A percentile compares a stretch with the other conserved stretches of the same genome.
phyloP scores from a whole-genome alignment of 2,888 invertebrate genomes.

The Blomia tropicalis region DNA sequence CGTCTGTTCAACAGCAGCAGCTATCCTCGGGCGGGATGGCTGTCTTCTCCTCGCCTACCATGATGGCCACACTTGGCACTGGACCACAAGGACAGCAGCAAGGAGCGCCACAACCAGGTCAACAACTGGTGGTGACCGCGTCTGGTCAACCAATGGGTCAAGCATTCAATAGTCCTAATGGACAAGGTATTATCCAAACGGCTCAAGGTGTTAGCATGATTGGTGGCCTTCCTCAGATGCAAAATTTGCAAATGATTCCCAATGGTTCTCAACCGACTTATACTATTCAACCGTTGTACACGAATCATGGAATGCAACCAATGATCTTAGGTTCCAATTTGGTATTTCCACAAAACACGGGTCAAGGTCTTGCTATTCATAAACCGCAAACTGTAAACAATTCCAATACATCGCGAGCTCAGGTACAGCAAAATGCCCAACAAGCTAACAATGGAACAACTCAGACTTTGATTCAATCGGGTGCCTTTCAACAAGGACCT shows the following conservation, averaged over 20 bases:
- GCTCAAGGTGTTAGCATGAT: neutral
- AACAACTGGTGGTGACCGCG: constrained; percentile 5
- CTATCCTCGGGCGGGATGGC: neutral
- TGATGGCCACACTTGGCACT: constrained; percentile 10
- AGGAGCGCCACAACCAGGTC: neutral
- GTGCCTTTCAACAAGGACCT: too few relatives aligned
- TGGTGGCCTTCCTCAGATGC: neutral
- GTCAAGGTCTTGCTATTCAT: constrained; percentile 8
- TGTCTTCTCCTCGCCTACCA: constrained; percentile 3
- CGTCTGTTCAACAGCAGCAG: constrained; percentile 6
- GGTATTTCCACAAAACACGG: neutral
- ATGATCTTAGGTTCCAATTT: neutral
- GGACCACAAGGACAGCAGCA: constrained; percentile 2
- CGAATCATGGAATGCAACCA: constrained; percentile 1
- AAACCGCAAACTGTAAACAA: neutral
- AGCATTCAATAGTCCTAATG: neutral
- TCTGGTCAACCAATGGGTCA: neutral
- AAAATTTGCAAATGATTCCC: neutral
- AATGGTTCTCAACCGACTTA: neutral
- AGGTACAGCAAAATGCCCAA: too few relatives aligned
- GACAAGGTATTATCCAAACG: neutral
- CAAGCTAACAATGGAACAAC: too few relatives aligned
- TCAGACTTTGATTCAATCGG: too few relatives aligned
- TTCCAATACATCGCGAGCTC: too few relatives aligned
- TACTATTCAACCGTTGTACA: neutral